Conservation (phyloP, 2,113 vertebrate genomes). For the Morone chrysops region DNA sequence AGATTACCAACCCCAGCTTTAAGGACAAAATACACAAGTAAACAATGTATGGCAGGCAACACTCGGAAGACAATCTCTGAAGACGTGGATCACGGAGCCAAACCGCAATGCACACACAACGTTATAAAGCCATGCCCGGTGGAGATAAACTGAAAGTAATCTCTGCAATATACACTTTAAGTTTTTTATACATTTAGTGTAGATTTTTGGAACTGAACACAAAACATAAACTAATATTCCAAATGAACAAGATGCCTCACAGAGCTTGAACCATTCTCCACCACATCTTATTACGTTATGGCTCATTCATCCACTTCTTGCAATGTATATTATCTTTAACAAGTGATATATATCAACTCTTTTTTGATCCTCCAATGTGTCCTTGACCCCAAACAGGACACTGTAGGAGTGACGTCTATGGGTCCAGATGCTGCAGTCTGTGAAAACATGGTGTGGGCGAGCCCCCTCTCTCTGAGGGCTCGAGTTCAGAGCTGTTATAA, state of each 20-base stretch:
- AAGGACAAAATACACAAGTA: no score
- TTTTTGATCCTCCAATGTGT: conserved; percentile 67
- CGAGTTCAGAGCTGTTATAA: conserved; percentile 79
- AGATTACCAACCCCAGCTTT: no score
- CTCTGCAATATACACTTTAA: not conserved
- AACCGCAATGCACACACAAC: no score
- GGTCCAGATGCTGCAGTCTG: conserved; percentile 74
- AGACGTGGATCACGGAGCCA: no score
- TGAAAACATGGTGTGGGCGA: conserved; percentile 77
- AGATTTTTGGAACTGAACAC: not conserved
- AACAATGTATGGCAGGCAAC: no score
- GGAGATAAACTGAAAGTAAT: no score
- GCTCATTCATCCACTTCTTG: conserved; percentile 30
- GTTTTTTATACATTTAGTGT: not conserved
- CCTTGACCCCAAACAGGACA: conserved; percentile 75
- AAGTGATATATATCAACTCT: conserved; percentile 58
- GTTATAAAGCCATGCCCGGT: no score
- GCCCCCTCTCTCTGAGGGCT: conserved; percentile 64
- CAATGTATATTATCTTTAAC: conserved; percentile 66
- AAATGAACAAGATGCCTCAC: not conserved
- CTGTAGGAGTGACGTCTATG: conserved; percentile 57
- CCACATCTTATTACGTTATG: conserved; percentile 5
- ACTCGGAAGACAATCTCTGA: no score
- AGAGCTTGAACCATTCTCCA: not conserved
- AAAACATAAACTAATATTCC: not conserved